Evolutionary conservation across 2,113 vertebrate genomes (phyloP).

Genomic region (Festucalex cinctus): DNA sequence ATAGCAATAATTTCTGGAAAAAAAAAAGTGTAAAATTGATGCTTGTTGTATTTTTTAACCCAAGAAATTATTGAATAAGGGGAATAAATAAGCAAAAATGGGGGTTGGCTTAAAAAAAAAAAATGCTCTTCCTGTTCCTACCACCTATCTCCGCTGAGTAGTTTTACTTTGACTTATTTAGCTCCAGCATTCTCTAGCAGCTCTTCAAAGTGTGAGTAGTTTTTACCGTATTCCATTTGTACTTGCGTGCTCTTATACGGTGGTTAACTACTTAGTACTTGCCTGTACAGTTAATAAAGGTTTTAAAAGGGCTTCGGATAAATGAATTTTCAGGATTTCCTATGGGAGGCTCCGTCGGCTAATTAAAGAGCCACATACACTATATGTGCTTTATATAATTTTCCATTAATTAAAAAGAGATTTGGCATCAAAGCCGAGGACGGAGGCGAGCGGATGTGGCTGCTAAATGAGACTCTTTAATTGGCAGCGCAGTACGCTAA

Average conservation of each 20-base stretch:
- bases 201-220: neutral
- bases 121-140: neutral
- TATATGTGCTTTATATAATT: neutral
- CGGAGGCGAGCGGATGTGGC: neutral
- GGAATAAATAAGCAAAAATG: too few species aligned
- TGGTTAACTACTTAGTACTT: neutral
- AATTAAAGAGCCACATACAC: neutral
- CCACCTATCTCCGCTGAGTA: neutral
- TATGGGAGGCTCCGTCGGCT: neutral
- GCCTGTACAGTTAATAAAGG: neutral
- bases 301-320: neutral
- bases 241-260: neutral
- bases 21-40: too few species aligned
- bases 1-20: too few species aligned
- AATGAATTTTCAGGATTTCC: neutral
- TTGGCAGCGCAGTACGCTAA: too few species aligned
- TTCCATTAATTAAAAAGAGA: neutral
- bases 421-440: neutral
- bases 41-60: neutral
- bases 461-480: neutral
- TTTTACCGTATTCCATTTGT: neutral
- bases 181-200: neutral
- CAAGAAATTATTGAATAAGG: too few species aligned
- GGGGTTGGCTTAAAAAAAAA: too few species aligned
- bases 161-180: neutral